Evolutionary conservation across 2,888 invertebrate genomes (phyloP).

Genomic region (Thereva unica): DNA sequence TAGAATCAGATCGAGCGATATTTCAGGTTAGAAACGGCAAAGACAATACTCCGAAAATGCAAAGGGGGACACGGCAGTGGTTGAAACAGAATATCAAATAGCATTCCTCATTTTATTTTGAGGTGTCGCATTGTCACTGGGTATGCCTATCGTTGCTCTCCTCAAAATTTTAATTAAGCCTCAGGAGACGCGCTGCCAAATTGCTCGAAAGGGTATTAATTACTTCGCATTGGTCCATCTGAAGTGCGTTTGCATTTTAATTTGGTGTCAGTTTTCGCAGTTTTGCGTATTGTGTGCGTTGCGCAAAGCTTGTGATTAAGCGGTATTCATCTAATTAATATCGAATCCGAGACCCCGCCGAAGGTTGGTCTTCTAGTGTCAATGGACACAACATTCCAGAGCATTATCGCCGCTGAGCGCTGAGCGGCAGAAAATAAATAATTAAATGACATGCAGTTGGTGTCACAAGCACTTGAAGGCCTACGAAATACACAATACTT

Average conservation of each 20-base stretch:
- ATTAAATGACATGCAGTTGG: slow-evolving; percentile 37
- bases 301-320: not conserved
- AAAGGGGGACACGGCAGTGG: not conserved
- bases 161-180: slow-evolving; percentile 33
- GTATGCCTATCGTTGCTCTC: slow-evolving; percentile 12
- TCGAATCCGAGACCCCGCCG: not conserved
- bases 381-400: not conserved
- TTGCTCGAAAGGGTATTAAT: slow-evolving; percentile 30
- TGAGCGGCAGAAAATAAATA: slow-evolving; percentile 9
- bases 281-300: not conserved
- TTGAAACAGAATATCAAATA: not conserved
- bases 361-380: not conserved
- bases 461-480: slow-evolving; percentile 38
- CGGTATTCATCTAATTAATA: not conserved
- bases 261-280: slow-evolving; percentile 25
- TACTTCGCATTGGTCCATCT: slow-evolving; percentile 9
- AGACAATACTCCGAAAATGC: not conserved
- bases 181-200: slow-evolving; percentile 21
- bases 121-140: slow-evolving; percentile 23
- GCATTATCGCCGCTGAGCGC: not conserved
- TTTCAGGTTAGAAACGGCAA: not conserved
- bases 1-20: too few relatives aligned
- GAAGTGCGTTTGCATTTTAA: slow-evolving; percentile 10
- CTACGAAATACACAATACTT: slow-evolving; percentile 4
- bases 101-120: slow-evolving; percentile 10